Evolutionary conservation across 2,888 invertebrate species (phyloP).

Genomic region (Torymus tubicola): DNA sequence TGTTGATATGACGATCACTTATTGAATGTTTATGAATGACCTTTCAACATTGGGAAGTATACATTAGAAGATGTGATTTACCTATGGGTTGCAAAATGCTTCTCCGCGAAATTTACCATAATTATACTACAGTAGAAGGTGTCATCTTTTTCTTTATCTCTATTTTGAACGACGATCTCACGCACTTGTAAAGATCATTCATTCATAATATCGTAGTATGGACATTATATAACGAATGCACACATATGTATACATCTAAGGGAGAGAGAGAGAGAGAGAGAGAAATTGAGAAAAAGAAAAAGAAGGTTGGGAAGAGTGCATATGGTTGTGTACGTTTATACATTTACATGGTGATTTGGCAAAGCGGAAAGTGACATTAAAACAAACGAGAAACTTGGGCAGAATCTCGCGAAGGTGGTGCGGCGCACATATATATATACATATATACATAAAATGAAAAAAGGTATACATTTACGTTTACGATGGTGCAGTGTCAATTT

Average conservation of each 20-base stretch:
- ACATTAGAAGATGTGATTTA: conserved; percentile 42
- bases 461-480: conserved; percentile 63
- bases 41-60: conserved; percentile 29
- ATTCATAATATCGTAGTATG: no score
- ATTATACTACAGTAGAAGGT: conserved; percentile 42
- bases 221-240: no score
- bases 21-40: conserved; percentile 48
- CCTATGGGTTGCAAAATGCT: conserved; percentile 44
- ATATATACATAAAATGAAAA: conserved; percentile 55
- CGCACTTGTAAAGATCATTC: neutral
- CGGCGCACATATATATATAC: conserved; percentile 59
- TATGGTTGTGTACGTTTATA: conserved; percentile 50
- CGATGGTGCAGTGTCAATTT: conserved; percentile 76
- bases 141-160: conserved; percentile 48
- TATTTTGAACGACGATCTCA: conserved; percentile 14
- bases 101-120: conserved; percentile 43
- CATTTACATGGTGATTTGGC: conserved; percentile 53
- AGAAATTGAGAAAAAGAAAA: conserved; percentile 37
- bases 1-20: neutral
- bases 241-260: neutral
- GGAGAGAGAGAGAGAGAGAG: conserved; percentile 6
- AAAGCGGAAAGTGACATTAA: conserved; percentile 67
- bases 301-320: conserved; percentile 43
- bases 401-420: conserved; percentile 67
- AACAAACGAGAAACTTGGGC: conserved; percentile 58